phyloP scores from a whole-genome alignment of 2,113 vertebrate species.

The Meriones unguiculatus region DNA sequence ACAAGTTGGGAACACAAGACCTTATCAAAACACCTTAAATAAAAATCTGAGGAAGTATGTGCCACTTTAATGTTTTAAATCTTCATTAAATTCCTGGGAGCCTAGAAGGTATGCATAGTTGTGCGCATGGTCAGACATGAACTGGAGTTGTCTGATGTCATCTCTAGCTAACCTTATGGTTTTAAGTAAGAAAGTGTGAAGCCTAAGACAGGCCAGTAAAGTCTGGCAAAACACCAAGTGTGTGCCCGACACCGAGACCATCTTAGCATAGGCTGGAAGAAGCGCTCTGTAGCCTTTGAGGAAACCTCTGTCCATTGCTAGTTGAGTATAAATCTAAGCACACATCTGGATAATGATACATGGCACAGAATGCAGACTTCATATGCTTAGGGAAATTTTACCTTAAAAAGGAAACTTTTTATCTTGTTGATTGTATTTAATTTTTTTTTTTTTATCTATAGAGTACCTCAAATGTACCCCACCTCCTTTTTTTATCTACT shows the following conservation, averaged over 20 bases:
- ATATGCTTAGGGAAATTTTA: background rate
- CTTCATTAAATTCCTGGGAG: background rate
- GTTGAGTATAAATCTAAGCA: background rate
- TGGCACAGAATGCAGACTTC: background rate
- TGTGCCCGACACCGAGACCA: background rate
- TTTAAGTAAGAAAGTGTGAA: background rate
- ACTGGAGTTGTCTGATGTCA: background rate
- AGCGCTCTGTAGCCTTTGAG: background rate
- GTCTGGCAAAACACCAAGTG: background rate
- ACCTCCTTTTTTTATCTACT: background rate
- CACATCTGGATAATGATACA: background rate
- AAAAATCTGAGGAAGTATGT: background rate
- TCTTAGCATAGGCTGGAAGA: background rate
- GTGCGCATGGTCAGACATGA: background rate
- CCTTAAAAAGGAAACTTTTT: background rate
- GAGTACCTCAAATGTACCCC: background rate
- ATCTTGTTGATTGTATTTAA: background rate
- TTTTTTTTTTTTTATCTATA: background rate
- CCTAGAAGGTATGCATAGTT: background rate
- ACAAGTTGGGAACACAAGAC: background rate
- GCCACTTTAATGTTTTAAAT: background rate
- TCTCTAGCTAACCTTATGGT: background rate
- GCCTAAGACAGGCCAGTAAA: background rate
- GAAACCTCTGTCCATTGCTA: background rate
- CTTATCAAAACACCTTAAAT: background rate